Evolutionary conservation across 2,888 invertebrate species (phyloP), one percentile per base, ranked within the genome.

Genomic region (Campaea margaritaria): DNA sequence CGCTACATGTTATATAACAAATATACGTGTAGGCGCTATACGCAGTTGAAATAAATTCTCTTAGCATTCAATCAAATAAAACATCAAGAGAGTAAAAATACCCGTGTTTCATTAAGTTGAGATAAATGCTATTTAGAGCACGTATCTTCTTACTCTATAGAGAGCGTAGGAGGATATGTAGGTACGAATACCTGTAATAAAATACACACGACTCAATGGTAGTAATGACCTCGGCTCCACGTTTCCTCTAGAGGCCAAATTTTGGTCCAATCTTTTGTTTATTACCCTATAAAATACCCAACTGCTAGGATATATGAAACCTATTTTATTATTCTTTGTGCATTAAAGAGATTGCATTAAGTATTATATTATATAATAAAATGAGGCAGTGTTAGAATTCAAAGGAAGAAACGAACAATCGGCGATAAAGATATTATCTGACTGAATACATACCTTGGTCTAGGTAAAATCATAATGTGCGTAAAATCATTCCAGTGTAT

Each of bases 261-360:
- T 78, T 77, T 77, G 74, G 76, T 74, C 70, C 73, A 79, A 79
- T 78, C 79, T 77, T 74, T 78, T 75, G 72, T 79, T 79, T 79
- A 79, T 74, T 79, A 75, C 72, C 78, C 72, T 58, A 67, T 69
- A 69, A 69, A 67, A 64, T 64, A 62, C 41, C 64, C 47, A 61
- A 61, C 62, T 64, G 60, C 49, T 44, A 43, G 16, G 47, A 61
- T 44, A 51, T 55, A 55, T 50, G 42, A 27, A 42, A 46, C 38
- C 42, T 50, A 50, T 51, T 53, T 50, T 60, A 55, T 51, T 46
- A 55, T 50, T 46, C 14, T 39, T 51, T 55, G 55, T 55, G 54
- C 60, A 55, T 43, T 48, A 58, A 21, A 15, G 28, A 45, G 12
- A 44, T 42, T 50, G 50, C 50, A 42, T 21, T 48, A 21, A 38